Evolutionary conservation across 2,113 vertebrate species (phyloP).

Genomic region (Microtus pennsylvanicus): DNA sequence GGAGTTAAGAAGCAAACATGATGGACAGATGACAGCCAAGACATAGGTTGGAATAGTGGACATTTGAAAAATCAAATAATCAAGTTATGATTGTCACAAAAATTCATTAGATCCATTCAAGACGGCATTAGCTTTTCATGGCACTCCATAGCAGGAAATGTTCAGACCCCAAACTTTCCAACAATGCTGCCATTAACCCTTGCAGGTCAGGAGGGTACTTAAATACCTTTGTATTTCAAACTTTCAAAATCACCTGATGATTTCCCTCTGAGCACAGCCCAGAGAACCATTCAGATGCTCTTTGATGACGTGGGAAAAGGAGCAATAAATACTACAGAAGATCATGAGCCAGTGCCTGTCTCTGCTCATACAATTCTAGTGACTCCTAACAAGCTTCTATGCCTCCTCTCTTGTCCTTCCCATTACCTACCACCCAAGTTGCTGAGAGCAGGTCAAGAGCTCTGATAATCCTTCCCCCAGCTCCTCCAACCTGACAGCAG

Average conservation of each 20-base stretch:
- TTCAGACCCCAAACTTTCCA: not conserved
- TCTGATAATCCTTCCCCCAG: not conserved
- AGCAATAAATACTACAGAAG: not conserved
- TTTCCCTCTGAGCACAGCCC: not conserved
- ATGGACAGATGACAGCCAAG: not conserved
- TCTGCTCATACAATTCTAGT: not conserved
- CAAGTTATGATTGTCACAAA: not conserved
- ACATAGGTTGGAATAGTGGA: not conserved
- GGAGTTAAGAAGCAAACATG: not conserved
- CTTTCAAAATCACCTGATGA: not conserved
- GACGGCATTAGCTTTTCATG: not conserved
- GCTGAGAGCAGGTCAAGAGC: not conserved
- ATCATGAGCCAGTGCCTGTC: not conserved
- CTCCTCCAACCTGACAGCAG: not conserved
- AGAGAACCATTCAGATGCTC: not conserved
- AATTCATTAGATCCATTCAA: not conserved
- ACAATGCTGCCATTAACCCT: not conserved
- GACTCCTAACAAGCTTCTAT: not conserved
- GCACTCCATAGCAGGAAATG: not conserved
- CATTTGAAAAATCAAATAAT: not conserved
- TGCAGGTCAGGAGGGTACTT: not conserved
- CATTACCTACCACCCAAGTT: not conserved
- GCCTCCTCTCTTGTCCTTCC: not conserved
- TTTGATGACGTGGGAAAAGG: not conserved
- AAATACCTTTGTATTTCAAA: not conserved